Evolutionary conservation across 2,888 invertebrate genomes (phyloP).

Genomic region (Habroteleia sp.): DNA sequence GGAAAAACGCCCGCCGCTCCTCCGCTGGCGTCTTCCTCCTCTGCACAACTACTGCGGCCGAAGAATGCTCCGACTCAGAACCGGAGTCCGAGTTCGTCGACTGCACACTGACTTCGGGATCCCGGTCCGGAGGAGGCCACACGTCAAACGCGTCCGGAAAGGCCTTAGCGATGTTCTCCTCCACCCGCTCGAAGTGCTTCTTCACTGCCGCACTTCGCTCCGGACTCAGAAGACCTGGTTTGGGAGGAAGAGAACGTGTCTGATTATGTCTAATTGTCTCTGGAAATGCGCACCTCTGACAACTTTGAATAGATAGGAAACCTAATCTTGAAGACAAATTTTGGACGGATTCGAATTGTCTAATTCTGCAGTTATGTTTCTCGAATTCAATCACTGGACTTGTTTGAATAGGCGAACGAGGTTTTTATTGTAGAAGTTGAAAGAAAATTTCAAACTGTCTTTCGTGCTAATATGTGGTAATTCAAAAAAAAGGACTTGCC

Average conservation of each 20-base stretch:
- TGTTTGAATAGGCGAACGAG: too few relatives aligned
- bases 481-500: too few relatives aligned
- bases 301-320: too few relatives aligned
- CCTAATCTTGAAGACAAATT: too few relatives aligned
- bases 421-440: too few relatives aligned
- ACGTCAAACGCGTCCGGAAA: slow-evolving; percentile 55
- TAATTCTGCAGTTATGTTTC: too few relatives aligned
- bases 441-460: too few relatives aligned
- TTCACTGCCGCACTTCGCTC: slow-evolving; percentile 56
- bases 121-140: slow-evolving; percentile 42
- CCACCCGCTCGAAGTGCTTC: slow-evolving; percentile 59
- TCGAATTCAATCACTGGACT: too few relatives aligned
- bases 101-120: slow-evolving; percentile 14
- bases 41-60: slow-evolving; percentile 37
- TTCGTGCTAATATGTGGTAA: too few relatives aligned
- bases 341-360: too few relatives aligned
- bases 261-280: too few relatives aligned
- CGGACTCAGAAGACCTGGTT: slow-evolving; percentile 47
- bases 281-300: too few relatives aligned
- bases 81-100: slow-evolving; percentile 69
- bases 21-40: slow-evolving; percentile 72
- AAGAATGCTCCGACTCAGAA: slow-evolving; percentile 66
- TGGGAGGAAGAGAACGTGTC: not conserved
- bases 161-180: slow-evolving; percentile 56
- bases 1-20: slow-evolving; percentile 76